These are phyloP conservation scores for Nylanderia fulva DNA, from an alignment of 1,140 invertebrate genomes.

Conservation along the genomic window DNA sequence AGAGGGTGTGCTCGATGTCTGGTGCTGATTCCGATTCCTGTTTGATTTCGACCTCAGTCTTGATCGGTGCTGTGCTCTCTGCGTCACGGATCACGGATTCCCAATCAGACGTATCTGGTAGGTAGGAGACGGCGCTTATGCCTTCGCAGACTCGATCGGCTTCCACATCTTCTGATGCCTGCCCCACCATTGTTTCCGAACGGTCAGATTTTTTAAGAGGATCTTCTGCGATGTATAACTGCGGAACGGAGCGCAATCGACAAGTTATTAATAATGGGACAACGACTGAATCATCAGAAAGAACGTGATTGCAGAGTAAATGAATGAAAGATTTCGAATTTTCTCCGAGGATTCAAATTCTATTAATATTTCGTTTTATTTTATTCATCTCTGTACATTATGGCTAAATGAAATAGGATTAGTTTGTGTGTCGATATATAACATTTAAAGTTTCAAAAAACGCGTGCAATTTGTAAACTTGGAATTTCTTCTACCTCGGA, in stretches of 20 bases:
- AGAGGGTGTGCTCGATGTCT: constrained; percentile 85
- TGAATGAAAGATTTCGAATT: constrained; percentile 54
- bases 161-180: constrained; percentile 93
- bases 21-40: constrained; percentile 73
- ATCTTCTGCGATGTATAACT: constrained; percentile 68
- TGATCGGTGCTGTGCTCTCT: constrained; percentile 51
- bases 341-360: not conserved
- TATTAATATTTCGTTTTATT: constrained; percentile 17
- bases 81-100: constrained; percentile 39
- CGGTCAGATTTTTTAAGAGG: constrained; percentile 76
- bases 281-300: constrained; percentile 60
- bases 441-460: not conserved
- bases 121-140: constrained; percentile 56
- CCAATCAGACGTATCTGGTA: constrained; percentile 9
- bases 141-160: constrained; percentile 87
- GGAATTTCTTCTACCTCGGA: no score
- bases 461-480: no score
- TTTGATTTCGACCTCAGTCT: constrained; percentile 86
- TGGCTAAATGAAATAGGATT: not conserved
- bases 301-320: constrained; percentile 51
- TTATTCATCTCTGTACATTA: constrained; percentile 41
- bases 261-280: constrained; percentile 63
- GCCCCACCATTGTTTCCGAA: constrained; percentile 90
- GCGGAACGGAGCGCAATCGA: constrained; percentile 25
- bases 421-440: not conserved